phyloP scores from a whole-genome alignment of 2,888 invertebrate species.

The Craniophora ligustri region DNA sequence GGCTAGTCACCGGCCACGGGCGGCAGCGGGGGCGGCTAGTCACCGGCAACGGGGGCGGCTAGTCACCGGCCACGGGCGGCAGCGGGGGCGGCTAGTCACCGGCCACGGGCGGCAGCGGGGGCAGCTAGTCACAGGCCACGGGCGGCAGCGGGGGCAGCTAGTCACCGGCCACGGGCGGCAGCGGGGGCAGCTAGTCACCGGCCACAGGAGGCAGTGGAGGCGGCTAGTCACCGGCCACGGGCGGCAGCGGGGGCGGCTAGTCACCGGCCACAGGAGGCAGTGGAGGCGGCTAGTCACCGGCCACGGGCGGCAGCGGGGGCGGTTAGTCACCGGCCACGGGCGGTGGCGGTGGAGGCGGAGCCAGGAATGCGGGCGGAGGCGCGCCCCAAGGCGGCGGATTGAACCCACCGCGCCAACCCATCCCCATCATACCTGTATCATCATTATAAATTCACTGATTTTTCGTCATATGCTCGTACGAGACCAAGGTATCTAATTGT shows the following conservation, averaged over 20 bases:
- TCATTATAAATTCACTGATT: neutral
- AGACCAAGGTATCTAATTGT: too few species aligned
- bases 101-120: neutral
- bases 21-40: neutral
- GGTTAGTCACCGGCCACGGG: constrained; percentile 69
- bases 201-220: neutral
- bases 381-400: constrained; percentile 79
- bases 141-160: neutral
- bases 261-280: constrained; percentile 50
- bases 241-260: constrained; percentile 52
- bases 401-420: constrained; percentile 70
- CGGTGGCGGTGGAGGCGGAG: constrained; percentile 86
- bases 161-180: neutral
- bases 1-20: neutral
- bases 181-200: neutral
- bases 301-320: constrained; percentile 52
- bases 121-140: neutral
- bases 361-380: constrained; percentile 78
- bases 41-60: neutral
- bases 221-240: neutral
- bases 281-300: neutral
- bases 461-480: too few species aligned
- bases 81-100: neutral
- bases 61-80: neutral
- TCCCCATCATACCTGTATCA: constrained; percentile 72